Conservation (phyloP, 2,113 vertebrate genomes). For the Mobula hypostoma region DNA sequence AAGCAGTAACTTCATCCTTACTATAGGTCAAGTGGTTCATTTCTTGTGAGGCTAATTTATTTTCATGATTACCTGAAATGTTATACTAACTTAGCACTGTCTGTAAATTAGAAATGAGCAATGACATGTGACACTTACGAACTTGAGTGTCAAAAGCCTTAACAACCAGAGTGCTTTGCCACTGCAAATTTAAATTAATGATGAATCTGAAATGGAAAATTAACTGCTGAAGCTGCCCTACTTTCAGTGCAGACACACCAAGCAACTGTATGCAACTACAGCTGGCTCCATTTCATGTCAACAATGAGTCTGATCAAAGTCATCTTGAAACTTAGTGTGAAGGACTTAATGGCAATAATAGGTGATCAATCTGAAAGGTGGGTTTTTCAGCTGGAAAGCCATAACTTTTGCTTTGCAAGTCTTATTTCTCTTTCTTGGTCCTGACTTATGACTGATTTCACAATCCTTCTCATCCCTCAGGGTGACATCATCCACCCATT, state of each 20-base stretch:
- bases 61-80: neutral
- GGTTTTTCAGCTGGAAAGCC: neutral
- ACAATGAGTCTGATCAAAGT: neutral
- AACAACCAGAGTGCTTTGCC: neutral
- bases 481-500: no score
- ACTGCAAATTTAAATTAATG: slow-evolving; percentile 1
- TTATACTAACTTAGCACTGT: neutral
- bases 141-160: neutral
- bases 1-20: neutral
- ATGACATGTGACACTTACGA: neutral
- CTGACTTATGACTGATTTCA: no score
- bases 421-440: no score
- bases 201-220: neutral
- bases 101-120: neutral
- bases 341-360: neutral
- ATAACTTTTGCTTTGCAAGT: no score
- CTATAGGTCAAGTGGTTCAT: neutral
- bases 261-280: neutral
- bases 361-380: neutral
- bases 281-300: neutral
- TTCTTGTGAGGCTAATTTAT: slow-evolving; percentile 11
- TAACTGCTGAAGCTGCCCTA: neutral
- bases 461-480: no score
- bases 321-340: neutral
- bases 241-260: neutral